A percentile compares a stretch with the other conserved stretches of the same genome.
phyloP scores from a whole-genome alignment of 2,113 vertebrate species.

The Pyrgilauda ruficollis region DNA sequence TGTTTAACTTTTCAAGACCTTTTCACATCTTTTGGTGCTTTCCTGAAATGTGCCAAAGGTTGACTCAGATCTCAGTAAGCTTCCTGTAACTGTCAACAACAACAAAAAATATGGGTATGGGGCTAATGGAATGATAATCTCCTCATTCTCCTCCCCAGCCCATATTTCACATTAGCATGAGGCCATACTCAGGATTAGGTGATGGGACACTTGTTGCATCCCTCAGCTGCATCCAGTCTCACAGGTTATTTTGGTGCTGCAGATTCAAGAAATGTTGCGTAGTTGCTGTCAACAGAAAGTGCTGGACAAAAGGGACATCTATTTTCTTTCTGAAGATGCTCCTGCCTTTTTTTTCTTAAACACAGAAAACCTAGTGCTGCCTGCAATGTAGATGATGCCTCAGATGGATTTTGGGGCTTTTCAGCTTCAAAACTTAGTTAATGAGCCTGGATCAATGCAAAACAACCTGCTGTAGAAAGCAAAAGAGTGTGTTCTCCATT shows the following conservation, averaged over 20 bases:
- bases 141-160: rapidly evolving
- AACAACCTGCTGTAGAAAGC: background rate
- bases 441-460: background rate
- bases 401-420: background rate
- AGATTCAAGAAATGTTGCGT: background rate
- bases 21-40: background rate
- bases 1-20: background rate
- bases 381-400: background rate
- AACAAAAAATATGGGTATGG: background rate
- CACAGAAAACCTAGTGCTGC: background rate
- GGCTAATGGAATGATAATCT: background rate
- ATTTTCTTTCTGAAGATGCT: background rate
- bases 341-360: background rate
- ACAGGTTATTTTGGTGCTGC: background rate
- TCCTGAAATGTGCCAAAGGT: background rate
- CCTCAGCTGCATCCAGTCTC: background rate
- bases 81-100: background rate
- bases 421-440: background rate
- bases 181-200: background rate
- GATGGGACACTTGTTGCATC: background rate
- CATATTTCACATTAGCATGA: background rate
- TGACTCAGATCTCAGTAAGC: background rate
- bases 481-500: background rate
- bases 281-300: background rate
- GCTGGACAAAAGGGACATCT: background rate